A percentile compares a stretch with the other conserved stretches of the same genome.
phyloP scores from a whole-genome alignment of 2,797 vertebrate genomes.

The Cyclura pinguis region DNA sequence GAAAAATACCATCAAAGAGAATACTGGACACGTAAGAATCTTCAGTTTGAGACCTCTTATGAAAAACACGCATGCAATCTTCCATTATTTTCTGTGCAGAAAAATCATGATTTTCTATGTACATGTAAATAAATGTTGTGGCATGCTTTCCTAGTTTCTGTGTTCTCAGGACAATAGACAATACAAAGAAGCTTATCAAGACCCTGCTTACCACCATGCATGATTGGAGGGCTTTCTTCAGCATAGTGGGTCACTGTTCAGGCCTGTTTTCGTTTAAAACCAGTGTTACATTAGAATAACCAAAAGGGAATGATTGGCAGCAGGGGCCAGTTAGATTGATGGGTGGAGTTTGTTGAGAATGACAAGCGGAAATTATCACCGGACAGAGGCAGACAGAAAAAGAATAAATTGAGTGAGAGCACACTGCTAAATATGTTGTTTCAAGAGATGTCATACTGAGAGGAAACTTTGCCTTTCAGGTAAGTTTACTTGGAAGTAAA shows the following conservation, averaged over 20 bases:
- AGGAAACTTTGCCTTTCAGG: background rate
- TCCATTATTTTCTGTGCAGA: too few relatives aligned
- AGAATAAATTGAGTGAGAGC: background rate
- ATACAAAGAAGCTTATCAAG: too few relatives aligned
- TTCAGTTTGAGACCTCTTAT: too few relatives aligned
- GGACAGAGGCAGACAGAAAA: background rate
- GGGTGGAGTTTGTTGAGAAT: background rate
- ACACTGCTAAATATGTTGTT: background rate
- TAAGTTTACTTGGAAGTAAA: background rate
- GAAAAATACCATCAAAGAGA: too few relatives aligned
- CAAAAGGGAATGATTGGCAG: background rate
- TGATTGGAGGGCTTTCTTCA: background rate
- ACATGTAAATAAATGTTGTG: too few relatives aligned
- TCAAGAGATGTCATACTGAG: background rate
- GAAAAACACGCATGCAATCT: too few relatives aligned
- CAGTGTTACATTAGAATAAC: background rate
- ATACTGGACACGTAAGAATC: too few relatives aligned
- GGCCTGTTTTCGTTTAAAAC: background rate
- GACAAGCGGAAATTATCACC: background rate
- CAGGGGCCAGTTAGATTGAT: background rate
- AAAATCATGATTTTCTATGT: too few relatives aligned
- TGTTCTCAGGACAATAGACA: too few relatives aligned
- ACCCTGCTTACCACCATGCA: background rate
- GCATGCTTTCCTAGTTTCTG: too few relatives aligned
- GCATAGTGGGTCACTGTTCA: too few relatives aligned